Evolutionary conservation across 92 coral and sea anemone genomes (phyloP).

Genomic region (Phenganax marumi): DNA sequence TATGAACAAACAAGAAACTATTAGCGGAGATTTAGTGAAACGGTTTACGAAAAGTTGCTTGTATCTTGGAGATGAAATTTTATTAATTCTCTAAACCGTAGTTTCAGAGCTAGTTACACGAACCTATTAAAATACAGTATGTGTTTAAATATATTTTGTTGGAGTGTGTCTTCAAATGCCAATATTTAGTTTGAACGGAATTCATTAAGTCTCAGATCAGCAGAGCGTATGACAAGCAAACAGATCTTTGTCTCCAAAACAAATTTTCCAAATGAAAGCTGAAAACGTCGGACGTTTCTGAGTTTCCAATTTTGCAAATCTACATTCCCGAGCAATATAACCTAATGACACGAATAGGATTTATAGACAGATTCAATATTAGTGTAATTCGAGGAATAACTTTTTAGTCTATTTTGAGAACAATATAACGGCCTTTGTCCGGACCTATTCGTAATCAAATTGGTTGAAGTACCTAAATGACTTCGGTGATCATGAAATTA

Average conservation of each 20-base stretch:
- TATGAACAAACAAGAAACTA: not conserved
- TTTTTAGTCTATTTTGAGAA: constrained; percentile 8
- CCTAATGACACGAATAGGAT: not conserved
- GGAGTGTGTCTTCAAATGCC: not conserved
- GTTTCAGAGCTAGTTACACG: not conserved
- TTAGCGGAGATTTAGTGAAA: not conserved
- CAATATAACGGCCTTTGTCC: constrained; percentile 4
- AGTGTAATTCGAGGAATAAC: not conserved
- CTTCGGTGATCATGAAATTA: not conserved
- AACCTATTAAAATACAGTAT: not conserved
- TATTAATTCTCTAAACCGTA: not conserved
- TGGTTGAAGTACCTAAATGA: not conserved
- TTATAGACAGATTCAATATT: constrained; percentile 13
- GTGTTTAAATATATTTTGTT: not conserved
- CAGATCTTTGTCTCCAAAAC: not conserved
- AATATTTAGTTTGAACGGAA: not conserved
- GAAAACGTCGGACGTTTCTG: not conserved
- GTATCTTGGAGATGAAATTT: not conserved
- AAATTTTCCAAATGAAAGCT: not conserved
- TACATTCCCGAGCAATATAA: not conserved
- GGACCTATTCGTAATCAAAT: not conserved
- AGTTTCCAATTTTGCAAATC: not conserved
- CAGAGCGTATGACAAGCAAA: not conserved
- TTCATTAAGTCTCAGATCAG: not conserved
- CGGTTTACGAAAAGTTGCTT: not conserved